These are phyloP conservation scores for Polydrusus tereticollis DNA, from an alignment of 2,888 invertebrate species.

Conservation along the genomic window DNA sequence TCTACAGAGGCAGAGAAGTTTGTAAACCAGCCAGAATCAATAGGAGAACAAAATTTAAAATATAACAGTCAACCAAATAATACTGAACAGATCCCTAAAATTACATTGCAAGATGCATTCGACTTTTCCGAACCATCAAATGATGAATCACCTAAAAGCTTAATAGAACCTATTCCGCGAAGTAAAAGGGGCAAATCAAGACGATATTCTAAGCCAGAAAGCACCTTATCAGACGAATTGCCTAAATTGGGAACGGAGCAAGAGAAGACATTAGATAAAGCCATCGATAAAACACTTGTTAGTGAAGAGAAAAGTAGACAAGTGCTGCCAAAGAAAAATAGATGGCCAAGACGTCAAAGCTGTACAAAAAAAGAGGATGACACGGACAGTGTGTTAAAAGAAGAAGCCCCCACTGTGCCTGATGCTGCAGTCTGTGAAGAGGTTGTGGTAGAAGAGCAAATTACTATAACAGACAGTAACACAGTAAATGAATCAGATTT, in stretches of 20 bases:
- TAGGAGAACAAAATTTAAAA: neutral
- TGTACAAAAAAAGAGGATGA: conserved; percentile 47
- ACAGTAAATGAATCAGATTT: no score
- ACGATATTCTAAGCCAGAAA: conserved; percentile 1
- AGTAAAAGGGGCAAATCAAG: neutral
- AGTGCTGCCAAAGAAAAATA: conserved; percentile 51
- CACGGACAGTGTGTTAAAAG: neutral
- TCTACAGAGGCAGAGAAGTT: neutral
- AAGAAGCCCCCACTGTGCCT: neutral
- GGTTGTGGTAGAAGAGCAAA: neutral
- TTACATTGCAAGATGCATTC: no score
- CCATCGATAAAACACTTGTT: neutral
- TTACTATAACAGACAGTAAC: no score
- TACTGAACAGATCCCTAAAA: neutral
- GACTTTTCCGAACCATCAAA: no score
- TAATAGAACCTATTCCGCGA: neutral
- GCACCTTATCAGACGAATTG: neutral
- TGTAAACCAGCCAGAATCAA: neutral
- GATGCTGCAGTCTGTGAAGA: neutral
- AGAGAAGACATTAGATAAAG: neutral
- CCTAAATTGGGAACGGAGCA: neutral
- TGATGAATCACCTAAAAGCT: neutral
- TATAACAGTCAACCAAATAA: neutral
- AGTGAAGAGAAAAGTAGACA: neutral
- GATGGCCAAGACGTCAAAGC: conserved; percentile 49